A percentile compares a stretch with the other conserved stretches of the same genome.
Evolutionary conservation across 1,140 invertebrate genomes (phyloP).

Genomic region (Heliconius hermathena): DNA sequence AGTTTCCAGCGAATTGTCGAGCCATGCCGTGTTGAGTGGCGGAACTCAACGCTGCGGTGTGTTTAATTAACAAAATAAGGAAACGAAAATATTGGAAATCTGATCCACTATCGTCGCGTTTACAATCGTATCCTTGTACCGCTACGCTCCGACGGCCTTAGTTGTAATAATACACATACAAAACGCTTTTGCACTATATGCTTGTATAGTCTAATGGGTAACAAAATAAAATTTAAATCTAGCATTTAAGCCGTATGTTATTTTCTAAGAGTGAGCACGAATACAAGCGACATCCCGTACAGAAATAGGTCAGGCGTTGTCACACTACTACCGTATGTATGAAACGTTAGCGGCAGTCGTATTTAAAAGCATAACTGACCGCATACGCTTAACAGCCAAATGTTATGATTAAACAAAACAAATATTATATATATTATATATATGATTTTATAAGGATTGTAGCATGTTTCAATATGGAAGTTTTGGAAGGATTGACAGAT

Average conservation of each 20-base stretch:
- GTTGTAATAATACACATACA: background rate
- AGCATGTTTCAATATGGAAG: too few species aligned
- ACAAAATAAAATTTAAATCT: background rate
- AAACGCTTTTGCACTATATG: background rate
- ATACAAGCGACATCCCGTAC: slow-evolving; percentile 35
- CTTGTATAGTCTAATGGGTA: background rate
- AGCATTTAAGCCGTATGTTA: background rate
- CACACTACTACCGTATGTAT: slow-evolving; percentile 67
- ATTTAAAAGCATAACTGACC: slow-evolving; percentile 51
- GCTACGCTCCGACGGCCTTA: background rate
- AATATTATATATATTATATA: background rate
- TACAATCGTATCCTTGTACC: too few species aligned
- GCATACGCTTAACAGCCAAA: slow-evolving; percentile 1
- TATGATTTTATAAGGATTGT: too few species aligned
- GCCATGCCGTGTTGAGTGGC: too few species aligned
- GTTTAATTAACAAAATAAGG: too few species aligned
- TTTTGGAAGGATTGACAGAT: too few species aligned
- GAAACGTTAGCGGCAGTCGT: slow-evolving; percentile 53
- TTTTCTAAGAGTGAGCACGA: slow-evolving; percentile 1
- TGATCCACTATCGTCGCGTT: too few species aligned
- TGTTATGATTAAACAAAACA: background rate
- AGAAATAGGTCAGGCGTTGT: slow-evolving; percentile 48
- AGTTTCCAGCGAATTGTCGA: too few species aligned
- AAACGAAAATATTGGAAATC: too few species aligned
- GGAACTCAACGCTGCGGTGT: too few species aligned